phyloP scores from a whole-genome alignment of 2,797 vertebrate species.

The Amblyopsis hoosieri region DNA sequence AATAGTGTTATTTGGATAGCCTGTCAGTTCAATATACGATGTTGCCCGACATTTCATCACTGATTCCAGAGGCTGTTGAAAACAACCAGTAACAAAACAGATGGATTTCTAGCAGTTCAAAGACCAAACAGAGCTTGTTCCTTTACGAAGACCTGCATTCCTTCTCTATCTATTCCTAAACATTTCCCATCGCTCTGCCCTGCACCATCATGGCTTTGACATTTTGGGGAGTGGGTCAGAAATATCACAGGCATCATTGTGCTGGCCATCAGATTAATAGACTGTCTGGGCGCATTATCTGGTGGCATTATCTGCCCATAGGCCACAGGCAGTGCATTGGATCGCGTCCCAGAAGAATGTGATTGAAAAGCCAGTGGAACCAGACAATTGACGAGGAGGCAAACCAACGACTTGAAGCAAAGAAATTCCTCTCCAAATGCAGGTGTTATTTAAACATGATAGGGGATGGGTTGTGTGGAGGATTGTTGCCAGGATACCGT shows the following conservation, averaged over 20 bases:
- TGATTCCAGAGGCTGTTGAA: conserved; percentile 46
- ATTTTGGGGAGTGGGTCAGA: conserved; percentile 45
- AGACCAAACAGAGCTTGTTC: conserved; percentile 32
- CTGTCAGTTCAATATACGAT: conserved; percentile 28
- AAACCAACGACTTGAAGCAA: conserved; percentile 44
- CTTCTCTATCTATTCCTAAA: neutral
- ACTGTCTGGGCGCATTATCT: conserved; percentile 66
- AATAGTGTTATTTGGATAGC: conserved; percentile 14
- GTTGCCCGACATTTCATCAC: conserved; percentile 48
- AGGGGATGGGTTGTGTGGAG: no score
- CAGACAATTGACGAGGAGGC: conserved; percentile 4
- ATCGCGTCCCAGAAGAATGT: conserved; percentile 59
- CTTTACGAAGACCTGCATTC: conserved; percentile 7
- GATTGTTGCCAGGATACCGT: no score
- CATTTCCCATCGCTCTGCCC: no score
- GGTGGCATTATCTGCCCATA: conserved; percentile 37
- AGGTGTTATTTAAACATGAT: no score
- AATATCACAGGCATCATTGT: conserved; percentile 61
- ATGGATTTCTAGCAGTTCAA: conserved; percentile 6
- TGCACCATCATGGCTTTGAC: no score
- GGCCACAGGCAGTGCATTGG: conserved; percentile 47
- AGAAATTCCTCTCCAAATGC: conserved; percentile 17
- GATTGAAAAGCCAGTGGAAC: conserved; percentile 62
- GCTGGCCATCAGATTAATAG: conserved; percentile 59
- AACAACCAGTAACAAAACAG: conserved; percentile 42